phyloP scores from a whole-genome alignment of 2,888 invertebrate genomes.

The Scaptomyza polygonia region DNA sequence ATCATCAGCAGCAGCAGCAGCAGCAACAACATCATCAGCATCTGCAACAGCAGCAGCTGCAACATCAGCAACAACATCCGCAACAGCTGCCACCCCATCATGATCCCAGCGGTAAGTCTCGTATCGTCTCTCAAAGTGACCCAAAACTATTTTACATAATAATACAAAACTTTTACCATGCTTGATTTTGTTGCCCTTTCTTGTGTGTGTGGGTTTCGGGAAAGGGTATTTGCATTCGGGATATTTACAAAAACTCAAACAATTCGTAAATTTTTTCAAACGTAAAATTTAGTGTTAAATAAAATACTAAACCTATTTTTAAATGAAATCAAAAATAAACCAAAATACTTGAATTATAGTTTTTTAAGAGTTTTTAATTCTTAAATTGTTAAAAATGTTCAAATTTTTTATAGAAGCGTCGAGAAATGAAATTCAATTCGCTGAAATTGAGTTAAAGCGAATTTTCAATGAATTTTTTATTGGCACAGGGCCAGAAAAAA shows the following conservation, averaged over 20 bases:
- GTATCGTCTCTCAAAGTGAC: constrained; percentile 2
- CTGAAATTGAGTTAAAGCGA: no score
- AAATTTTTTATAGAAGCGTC: no score
- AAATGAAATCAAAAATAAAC: no score
- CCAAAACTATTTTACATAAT: constrained; percentile 32
- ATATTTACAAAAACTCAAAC: no score
- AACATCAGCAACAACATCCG: constrained; percentile 37
- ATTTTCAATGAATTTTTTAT: constrained; percentile 17
- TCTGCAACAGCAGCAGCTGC: constrained; percentile 34
- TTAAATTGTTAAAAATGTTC: no score
- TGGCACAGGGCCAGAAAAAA: constrained; percentile 38
- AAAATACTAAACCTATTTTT: no score
- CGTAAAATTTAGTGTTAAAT: no score
- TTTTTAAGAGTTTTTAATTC: no score
- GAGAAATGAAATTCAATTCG: no score
- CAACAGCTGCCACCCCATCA: constrained; percentile 60
- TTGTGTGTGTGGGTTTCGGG: not conserved
- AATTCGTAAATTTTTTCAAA: no score
- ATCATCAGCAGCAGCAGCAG: constrained; percentile 69
- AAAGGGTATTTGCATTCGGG: not conserved
- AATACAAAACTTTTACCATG: constrained; percentile 34
- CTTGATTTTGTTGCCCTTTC: constrained; percentile 19
- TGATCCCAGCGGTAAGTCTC: constrained; percentile 80
- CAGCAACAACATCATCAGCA: constrained; percentile 55
- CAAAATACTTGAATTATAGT: no score